phyloP scores from a whole-genome alignment of 1,140 invertebrate species.

The Hyles vespertilio region DNA sequence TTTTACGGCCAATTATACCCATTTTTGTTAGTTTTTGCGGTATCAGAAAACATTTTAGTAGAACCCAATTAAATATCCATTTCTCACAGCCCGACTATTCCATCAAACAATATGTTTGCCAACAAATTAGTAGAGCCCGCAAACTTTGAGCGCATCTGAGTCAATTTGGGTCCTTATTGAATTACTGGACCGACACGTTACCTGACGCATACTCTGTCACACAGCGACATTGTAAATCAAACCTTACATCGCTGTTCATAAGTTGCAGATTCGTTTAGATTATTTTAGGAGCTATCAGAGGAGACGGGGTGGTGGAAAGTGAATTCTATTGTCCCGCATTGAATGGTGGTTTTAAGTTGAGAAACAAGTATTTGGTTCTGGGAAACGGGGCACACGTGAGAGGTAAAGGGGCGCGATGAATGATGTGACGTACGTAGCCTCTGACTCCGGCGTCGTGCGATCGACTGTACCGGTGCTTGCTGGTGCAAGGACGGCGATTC shows the following conservation, averaged over 20 bases:
- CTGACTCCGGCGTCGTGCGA: constrained; percentile 45
- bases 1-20: too few species aligned
- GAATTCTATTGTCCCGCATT: background rate
- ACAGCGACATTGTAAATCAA: constrained; percentile 15
- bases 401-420: constrained; percentile 55
- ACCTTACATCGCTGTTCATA: background rate
- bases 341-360: constrained; percentile 20
- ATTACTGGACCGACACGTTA: constrained; percentile 65
- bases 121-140: constrained; percentile 55
- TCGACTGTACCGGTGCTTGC: constrained; percentile 26
- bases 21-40: too few species aligned
- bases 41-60: background rate
- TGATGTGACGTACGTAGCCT: constrained; percentile 59
- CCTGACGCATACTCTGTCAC: constrained; percentile 4
- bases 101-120: constrained; percentile 62
- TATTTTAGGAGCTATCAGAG: constrained; percentile 4
- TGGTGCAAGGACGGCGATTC: constrained; percentile 16
- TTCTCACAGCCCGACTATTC: constrained; percentile 19
- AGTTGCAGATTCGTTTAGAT: constrained; percentile 1
- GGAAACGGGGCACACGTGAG: constrained; percentile 30
- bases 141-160: constrained; percentile 61
- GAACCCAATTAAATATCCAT: constrained; percentile 15
- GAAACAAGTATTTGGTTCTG: background rate
- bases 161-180: constrained; percentile 70
- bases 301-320: constrained; percentile 6